Conservation (phyloP, 1,140 invertebrate species). For the Matsumurasca onukii region DNA sequence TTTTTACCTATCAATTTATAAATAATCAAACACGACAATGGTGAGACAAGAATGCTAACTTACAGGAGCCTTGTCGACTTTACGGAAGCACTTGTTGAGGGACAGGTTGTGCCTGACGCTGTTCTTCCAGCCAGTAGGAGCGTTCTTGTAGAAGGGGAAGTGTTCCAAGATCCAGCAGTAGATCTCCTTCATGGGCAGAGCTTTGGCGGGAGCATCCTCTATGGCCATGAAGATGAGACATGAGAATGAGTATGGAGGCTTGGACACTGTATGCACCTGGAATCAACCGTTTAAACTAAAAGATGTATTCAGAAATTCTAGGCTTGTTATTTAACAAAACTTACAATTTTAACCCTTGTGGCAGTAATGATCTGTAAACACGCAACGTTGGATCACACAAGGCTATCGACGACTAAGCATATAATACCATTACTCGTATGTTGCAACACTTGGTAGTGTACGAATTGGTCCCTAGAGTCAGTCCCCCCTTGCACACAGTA, state of each 20-base stretch:
- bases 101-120: constrained; percentile 95
- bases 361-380: too few relatives aligned
- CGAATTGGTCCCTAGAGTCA: too few relatives aligned
- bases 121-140: constrained; percentile 97
- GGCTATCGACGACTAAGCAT: too few relatives aligned
- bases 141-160: constrained; percentile 95
- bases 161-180: constrained; percentile 98
- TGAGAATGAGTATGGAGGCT: constrained; percentile 93
- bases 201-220: constrained; percentile 85
- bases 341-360: background rate
- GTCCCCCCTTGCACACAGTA: too few relatives aligned
- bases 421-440: constrained; percentile 24
- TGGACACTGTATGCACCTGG: constrained; percentile 78
- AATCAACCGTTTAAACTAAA: too few relatives aligned
- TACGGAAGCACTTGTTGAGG: constrained; percentile 95
- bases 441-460: too few relatives aligned
- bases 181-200: constrained; percentile 93
- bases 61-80: constrained; percentile 88
- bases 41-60: too few relatives aligned
- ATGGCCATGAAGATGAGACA: constrained; percentile 98
- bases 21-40: too few relatives aligned
- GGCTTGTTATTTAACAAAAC: too few relatives aligned
- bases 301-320: too few relatives aligned
- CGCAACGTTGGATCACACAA: too few relatives aligned
- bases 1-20: too few relatives aligned